Conservation (phyloP, 2,113 vertebrate genomes). For the Nesogale talazaci region DNA sequence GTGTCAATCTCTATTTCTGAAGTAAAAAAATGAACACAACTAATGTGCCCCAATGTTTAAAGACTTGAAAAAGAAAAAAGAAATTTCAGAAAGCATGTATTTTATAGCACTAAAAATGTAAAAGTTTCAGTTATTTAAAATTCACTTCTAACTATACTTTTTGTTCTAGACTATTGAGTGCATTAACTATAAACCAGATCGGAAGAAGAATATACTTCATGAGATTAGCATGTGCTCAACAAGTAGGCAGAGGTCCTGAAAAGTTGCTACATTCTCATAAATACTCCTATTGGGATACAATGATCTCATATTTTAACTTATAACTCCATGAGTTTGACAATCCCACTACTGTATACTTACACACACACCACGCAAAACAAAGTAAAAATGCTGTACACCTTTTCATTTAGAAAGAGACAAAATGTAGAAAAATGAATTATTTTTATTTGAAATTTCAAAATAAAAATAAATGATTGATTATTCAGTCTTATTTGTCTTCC, state of each 20-base stretch:
- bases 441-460: too few species aligned
- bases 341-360: too few species aligned
- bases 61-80: not conserved
- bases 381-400: too few species aligned
- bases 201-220: not conserved
- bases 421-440: too few species aligned
- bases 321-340: not conserved
- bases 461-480: too few species aligned
- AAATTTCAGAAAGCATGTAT: not conserved
- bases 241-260: not conserved
- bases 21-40: not conserved
- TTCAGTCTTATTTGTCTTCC: not conserved
- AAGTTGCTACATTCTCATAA: not conserved
- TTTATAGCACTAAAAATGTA: slow-evolving; percentile 1
- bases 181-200: not conserved
- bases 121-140: slow-evolving; percentile 25
- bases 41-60: not conserved
- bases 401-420: too few species aligned
- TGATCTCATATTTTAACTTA: not conserved
- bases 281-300: not conserved
- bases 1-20: not conserved
- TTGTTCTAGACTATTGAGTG: slow-evolving; percentile 50
- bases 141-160: not conserved
- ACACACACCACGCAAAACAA: too few species aligned
- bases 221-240: not conserved